Base-by-base conservation (phyloP, 2,888 invertebrate genomes). In the Dioctria linearis region DNA sequence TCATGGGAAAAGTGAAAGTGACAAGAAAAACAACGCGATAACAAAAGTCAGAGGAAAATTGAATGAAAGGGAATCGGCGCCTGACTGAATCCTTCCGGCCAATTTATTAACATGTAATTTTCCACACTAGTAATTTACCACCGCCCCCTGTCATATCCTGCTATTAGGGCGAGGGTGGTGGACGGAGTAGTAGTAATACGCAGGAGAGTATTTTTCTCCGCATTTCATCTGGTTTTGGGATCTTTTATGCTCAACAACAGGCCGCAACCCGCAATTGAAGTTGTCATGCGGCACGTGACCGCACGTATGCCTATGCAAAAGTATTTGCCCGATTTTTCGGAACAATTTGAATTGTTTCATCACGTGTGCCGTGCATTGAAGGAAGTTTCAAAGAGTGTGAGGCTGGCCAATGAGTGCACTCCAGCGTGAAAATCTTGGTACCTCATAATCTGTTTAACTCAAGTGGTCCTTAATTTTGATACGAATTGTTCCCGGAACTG, bases 61-160 rank as follows among this genome's bases (percentile, higher is more conserved):
- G 61, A 61, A 75, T 57, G 25, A 75, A 75, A 75, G 37, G 39
- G 13, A 25, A 40, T 40, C 37, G 40, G 42, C 25, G 39, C 46
- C n/a, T 59, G 6, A 57, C 42, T 25, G 67, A 54, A 79, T 79
- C 79, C 80, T 84, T 84, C 84, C 84, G 84, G 84, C 83, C 83
- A 84, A 84, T 84, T 84, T 83, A 84, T 84, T 84, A 84, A 84
- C 83, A 84, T 84, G 83, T 83, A 84, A 84, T 84, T 84, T 84
- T 84, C 84, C 84, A 84, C 82, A 82, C 84, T 83, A 83, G 83
- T 84, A 82, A 84, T 84, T 84, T 84, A 81, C 83, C 79, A 78
- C 82, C 82, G 82, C 82, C 82, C 78, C 81, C 79, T 82, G 81
- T 80, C 81, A 81, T 57, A 73, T 81, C 73, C 79, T 66, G 75